phyloP scores from a whole-genome alignment of 2,113 vertebrate species.

The Amphiprion percula region DNA sequence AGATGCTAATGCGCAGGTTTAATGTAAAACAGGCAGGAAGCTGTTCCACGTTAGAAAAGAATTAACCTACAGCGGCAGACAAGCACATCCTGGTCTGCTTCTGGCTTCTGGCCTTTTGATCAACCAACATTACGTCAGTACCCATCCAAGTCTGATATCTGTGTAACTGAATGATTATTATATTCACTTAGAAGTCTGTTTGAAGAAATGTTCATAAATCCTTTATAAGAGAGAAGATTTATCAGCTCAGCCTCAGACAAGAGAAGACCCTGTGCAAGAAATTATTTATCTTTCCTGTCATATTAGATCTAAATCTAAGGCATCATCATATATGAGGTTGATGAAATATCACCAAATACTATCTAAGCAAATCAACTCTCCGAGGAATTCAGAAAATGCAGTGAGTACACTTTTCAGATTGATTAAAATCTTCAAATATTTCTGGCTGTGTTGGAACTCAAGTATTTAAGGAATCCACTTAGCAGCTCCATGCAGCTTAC shows the following conservation, averaged over 20 bases:
- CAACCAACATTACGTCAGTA: not conserved
- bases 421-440: conserved; percentile 20
- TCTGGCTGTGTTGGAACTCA: conserved; percentile 11
- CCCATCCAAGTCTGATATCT: not conserved
- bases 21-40: conserved; percentile 33
- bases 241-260: not conserved
- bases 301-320: conserved; percentile 22
- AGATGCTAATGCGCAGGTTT: conserved; percentile 25
- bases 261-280: not conserved
- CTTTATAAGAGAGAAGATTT: not conserved
- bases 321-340: not conserved
- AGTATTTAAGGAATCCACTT: conserved; percentile 38
- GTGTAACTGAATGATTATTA: not conserved
- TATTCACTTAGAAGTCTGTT: not conserved
- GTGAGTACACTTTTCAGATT: conserved; percentile 24
- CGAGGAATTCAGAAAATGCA: conserved; percentile 24
- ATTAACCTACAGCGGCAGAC: not conserved
- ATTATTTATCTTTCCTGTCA: conserved; percentile 6
- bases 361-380: conserved; percentile 19
- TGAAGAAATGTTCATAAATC: not conserved
- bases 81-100: conserved; percentile 6
- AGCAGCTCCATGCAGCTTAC: not conserved
- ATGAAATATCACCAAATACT: too few species aligned
- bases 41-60: not conserved
- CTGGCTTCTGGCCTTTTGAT: conserved; percentile 27